Percentiles rank a stretch among this genome's conserved stretches.
phyloP scores from a whole-genome alignment of 2,888 invertebrate genomes.

The Rhingia campestris region DNA sequence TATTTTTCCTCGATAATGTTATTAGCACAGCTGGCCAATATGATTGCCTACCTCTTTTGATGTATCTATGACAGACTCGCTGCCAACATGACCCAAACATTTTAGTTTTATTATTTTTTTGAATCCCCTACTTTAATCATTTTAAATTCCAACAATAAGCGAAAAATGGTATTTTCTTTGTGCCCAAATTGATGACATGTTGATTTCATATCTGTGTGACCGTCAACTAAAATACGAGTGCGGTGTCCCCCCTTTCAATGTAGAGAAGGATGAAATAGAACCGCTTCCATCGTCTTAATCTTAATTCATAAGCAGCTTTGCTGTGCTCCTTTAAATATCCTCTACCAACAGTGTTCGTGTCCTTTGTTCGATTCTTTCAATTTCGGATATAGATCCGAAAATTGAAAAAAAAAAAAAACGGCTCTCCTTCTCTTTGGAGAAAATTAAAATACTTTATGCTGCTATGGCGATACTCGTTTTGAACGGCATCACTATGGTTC shows the following conservation, averaged over 20 bases:
- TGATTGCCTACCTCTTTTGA: no score
- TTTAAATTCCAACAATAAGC: neutral
- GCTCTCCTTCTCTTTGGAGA: conserved; percentile 42
- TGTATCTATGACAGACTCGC: no score
- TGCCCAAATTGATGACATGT: conserved; percentile 44
- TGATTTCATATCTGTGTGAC: conserved; percentile 32
- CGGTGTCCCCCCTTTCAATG: neutral
- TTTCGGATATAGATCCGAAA: conserved; percentile 53
- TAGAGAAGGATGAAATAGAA: neutral
- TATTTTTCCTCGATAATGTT: no score
- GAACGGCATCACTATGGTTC: no score
- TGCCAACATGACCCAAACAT: neutral
- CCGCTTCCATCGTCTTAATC: conserved; percentile 52
- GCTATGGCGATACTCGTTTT: neutral
- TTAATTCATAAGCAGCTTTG: conserved; percentile 67
- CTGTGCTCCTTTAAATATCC: conserved; percentile 65
- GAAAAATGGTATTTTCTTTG: neutral
- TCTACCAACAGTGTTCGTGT: conserved; percentile 37
- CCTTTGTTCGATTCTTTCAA: conserved; percentile 52
- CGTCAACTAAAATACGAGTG: conserved; percentile 16
- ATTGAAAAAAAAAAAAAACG: conserved; percentile 65
- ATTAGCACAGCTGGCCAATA: no score
- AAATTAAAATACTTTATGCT: conserved; percentile 65
- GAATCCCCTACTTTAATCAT: neutral
- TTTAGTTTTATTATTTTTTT: neutral